Base-by-base conservation (phyloP, 1,140 invertebrate genomes). In the Lepidurus couesii region DNA sequence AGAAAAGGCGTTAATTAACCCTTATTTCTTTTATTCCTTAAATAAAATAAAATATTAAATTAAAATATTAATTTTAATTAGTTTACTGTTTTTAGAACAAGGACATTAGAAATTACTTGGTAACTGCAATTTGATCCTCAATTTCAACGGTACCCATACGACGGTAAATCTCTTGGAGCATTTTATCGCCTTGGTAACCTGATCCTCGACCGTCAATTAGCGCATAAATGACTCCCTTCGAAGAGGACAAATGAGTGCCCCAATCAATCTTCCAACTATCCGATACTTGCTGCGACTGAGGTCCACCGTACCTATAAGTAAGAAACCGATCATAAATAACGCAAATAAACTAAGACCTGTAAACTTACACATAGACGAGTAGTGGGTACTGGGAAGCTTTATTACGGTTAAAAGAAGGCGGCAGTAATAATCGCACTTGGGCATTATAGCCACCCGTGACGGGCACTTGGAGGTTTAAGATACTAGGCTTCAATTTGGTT, bases 171-270 rank as follows among this genome's bases (percentile, higher is more conserved):
- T 92, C 87, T 85, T 93, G 95, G n/a, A 95, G 84, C 74, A 93
- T 91, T 42, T 90, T 90, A 82, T 96, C 91, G 6, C 96, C 95
- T 83, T 93, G 91, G 26, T 92, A 88, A 8, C 93, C 93, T 0
- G 94, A 92, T 16, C 96, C 96, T 78, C 96, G 88, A 1, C 93
- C 95, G 87, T 98, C 96, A 75, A 97, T 95, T 78, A 89, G 86
- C 75, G 91, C 92, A 84, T 95, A 94, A 82, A 98, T 93, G 77
- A 95, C 90, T 81, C 91, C 92, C 81, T 91, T 90, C 80, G 92
- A 92, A 10, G 93, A 92, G 1, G 92, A 89, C 79, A 98, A 85
- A 86, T 96, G 97, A 21, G 89, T 90, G 80, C 91, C 90, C 93
- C 93, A 95, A 82, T 91, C 92, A 81, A 91, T 88, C 81, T 84